Conservation (phyloP, 1,140 invertebrate species). For the Hirudo medicinalis region DNA sequence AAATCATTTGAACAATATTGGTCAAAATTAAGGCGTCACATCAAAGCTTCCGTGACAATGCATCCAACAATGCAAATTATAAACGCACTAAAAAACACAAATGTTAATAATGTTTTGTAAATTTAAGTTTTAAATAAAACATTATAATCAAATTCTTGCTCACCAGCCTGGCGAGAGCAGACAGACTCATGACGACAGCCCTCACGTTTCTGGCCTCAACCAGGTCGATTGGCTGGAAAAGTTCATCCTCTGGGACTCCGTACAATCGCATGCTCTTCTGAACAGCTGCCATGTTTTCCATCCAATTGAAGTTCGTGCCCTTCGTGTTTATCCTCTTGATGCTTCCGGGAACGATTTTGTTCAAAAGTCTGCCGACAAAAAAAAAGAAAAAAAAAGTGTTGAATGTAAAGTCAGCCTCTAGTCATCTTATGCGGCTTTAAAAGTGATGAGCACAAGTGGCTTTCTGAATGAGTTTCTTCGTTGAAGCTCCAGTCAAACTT, state of each 20-base stretch:
- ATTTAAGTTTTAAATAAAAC: neutral
- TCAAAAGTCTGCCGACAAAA: conserved; percentile 53
- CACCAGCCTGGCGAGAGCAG: conserved; percentile 73
- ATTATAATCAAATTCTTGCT: conserved; percentile 36
- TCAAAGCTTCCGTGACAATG: too few species aligned
- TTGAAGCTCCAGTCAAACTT: too few species aligned
- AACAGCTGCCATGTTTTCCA: conserved; percentile 84
- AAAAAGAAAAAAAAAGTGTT: neutral
- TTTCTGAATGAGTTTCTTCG: too few species aligned
- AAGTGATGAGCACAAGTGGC: too few species aligned
- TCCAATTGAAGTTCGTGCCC: conserved; percentile 82
- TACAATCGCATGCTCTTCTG: conserved; percentile 63
- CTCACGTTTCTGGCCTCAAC: conserved; percentile 85
- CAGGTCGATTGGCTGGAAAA: conserved; percentile 85
- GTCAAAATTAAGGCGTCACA: neutral
- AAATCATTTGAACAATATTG: neutral
- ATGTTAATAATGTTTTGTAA: too few species aligned
- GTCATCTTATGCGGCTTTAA: neutral
- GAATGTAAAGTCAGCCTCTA: neutral
- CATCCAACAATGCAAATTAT: too few species aligned
- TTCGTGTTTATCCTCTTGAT: conserved; percentile 72
- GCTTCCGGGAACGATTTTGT: conserved; percentile 66
- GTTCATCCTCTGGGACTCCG: conserved; percentile 72
- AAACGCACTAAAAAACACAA: too few species aligned
- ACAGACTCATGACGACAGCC: conserved; percentile 70